phyloP scores from a whole-genome alignment of 2,888 invertebrate genomes.

The Heliconius charithonia region DNA sequence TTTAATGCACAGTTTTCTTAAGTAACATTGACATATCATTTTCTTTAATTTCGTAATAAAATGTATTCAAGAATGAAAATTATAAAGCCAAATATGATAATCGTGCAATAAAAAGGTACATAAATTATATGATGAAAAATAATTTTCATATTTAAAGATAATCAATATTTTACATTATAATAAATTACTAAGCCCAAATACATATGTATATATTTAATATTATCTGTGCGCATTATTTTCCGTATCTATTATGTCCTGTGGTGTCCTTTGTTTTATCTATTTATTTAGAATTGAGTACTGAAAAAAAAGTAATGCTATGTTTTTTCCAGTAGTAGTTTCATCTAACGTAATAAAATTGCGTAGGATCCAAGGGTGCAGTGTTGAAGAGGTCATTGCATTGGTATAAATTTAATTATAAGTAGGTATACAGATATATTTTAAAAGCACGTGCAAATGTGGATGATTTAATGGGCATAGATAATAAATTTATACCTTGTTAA shows the following conservation, averaged over 20 bases:
- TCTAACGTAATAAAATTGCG: constrained; percentile 2
- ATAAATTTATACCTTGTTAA: constrained; percentile 65
- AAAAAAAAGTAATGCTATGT: background rate
- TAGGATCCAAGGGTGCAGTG: constrained; percentile 37
- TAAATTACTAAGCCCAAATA: background rate
- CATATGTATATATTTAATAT: background rate
- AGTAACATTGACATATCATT: background rate
- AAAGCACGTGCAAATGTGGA: constrained; percentile 22
- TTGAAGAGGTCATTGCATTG: constrained; percentile 50
- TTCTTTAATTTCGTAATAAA: background rate
- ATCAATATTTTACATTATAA: constrained; percentile 1
- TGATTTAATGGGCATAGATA: background rate
- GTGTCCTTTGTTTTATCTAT: background rate
- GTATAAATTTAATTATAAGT: constrained; percentile 12
- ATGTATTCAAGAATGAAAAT: constrained; percentile 7
- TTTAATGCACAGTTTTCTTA: background rate
- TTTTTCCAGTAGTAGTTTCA: background rate
- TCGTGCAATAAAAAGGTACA: constrained; percentile 20
- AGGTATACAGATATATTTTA: constrained; percentile 8
- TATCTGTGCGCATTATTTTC: constrained; percentile 11
- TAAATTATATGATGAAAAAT: background rate
- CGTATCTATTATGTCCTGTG: background rate
- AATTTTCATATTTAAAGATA: background rate
- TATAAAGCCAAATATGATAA: constrained; percentile 16
- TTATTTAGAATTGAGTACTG: background rate